Base-by-base conservation (phyloP, 2,113 vertebrate species). In the Gymnocephalus cernua region DNA sequence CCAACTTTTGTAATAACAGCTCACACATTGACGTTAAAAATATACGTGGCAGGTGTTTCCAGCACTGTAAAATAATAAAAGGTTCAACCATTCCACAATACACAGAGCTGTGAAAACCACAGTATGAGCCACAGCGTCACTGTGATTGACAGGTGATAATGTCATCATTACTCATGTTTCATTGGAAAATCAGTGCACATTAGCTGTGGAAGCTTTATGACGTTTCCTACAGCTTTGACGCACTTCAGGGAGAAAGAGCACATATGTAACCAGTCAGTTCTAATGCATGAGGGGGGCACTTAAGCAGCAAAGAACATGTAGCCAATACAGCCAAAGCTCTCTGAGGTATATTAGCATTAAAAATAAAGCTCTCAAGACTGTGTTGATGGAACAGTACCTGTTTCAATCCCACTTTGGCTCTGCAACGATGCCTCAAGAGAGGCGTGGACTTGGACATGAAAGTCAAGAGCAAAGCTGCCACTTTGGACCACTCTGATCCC, bases 171-270 rank as follows among this genome's bases (percentile, higher is more conserved):
- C 58, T 80, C 57, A 3, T 8, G n/a, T 90, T 88, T 84, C 80
- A 84, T 61, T 82, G 86, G 80, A 87, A 89, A 89, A 89, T 77
- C 79, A 62, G 57, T 25, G 68, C 63, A 32, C 77, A 79, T 82
- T 81, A 72, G 76, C 65, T 27, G 58, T 6, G 29, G 77, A 82
- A 44, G 84, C 74, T 84, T 88, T 84, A 86, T 25, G 27, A 62
- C 9, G 32, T 88, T 89, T 90, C 79, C 79, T 75, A 53, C 65
- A 79, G 71, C 74, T 73, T 70, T 72, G 76, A 77, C 50, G 51
- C 72, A 86, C 69, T 83, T 92, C 32, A 62, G 48, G 73, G 74
- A 41, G 38, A 63, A 65, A 65, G 71, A 64, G 78, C 62, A 74
- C 82, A 83, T 75, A 85, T 62, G 86, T 72, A 90, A 84, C 65